These are phyloP conservation scores for Scaptomyza caliginosa DNA, from an alignment of 2,888 invertebrate genomes.

Conservation along the genomic window DNA sequence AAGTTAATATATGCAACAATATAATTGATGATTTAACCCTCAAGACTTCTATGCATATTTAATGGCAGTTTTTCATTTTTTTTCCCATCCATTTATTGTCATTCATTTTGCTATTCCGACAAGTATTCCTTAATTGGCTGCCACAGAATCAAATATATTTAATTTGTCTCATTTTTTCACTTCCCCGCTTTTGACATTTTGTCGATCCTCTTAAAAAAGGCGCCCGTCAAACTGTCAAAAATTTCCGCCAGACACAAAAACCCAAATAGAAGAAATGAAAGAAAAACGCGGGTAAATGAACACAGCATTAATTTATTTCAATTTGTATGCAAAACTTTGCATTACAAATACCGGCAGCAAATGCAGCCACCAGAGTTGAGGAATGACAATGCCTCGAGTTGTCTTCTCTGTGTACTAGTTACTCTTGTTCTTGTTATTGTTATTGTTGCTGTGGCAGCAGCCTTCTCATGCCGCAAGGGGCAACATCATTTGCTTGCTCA, in stretches of 20 bases:
- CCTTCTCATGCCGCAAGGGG: constrained; percentile 41
- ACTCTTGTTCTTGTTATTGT: background rate
- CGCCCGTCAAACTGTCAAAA: constrained; percentile 42
- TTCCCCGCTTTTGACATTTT: background rate
- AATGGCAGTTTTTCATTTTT: background rate
- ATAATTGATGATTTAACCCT: background rate
- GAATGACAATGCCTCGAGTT: constrained; percentile 40
- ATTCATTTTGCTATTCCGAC: background rate
- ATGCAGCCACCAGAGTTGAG: background rate
- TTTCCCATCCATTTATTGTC: background rate
- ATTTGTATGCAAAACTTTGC: constrained; percentile 60
- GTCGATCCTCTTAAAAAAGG: constrained; percentile 1
- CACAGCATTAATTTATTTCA: constrained; percentile 60
- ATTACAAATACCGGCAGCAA: constrained; percentile 38
- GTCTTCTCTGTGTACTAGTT: constrained; percentile 16
- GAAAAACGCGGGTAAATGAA: constrained; percentile 34
- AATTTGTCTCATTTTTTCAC: constrained; percentile 2
- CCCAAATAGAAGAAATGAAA: background rate
- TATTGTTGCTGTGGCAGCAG: constrained; percentile 12
- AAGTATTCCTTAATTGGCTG: constrained; percentile 16
- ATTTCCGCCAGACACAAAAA: constrained; percentile 7
- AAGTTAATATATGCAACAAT: background rate
- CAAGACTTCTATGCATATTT: background rate
- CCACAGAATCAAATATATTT: constrained; percentile 10
- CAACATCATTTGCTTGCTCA: constrained; percentile 39